Evolutionary conservation across 2,113 vertebrate species (phyloP), one percentile per base, ranked within the genome.

Genomic region (Rhombomys opimus): DNA sequence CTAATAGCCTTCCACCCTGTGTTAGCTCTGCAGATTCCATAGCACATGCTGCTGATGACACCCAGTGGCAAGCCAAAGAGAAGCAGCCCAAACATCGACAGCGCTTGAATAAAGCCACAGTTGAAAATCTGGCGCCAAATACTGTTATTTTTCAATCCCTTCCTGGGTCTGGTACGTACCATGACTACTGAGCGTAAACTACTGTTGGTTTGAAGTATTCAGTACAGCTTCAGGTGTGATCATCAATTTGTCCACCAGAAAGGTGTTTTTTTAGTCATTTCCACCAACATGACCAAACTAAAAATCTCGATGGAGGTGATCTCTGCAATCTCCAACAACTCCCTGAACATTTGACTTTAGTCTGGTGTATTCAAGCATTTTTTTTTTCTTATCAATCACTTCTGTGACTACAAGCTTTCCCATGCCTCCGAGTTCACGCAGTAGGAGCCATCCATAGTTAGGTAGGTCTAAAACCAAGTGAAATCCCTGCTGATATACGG

Each of bases 1-100:
- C 99, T 0, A 97, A 57, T 87, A 98, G 2, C 98, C 98, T 80
- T 99, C 99, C 15, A 99, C n/a, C n/a, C 99, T 0, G 99, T 97
- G 95, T 99, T 99, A 0, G 99, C 99, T 0, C 99, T 99, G 98
- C 99, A 99, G 98, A 99, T 99, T 94, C 99, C 99, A 0, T 99
- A 99, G 97, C 99, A 99, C 99, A 99, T 99, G 98, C 99, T 99
- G 96, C 99, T 99, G 98, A 99, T 99, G 97, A 99, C 99, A 15
- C 99, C 99, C 98, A 99, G 98, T 23, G 99, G 99, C 73, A 99
- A 98, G 73, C 99, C 99, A 50, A 99, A 99, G 94, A 99, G 99
- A 98, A 99, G 98, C 99, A 99, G 97, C 99, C 99, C 98, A 99
- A 98, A 65, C 99, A 97, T 0, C 99, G 99, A n/a, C 99, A 99